Evolutionary conservation across 1,140 invertebrate genomes (phyloP), one percentile per base, ranked within the genome.

Genomic region (Goniozus legneri): DNA sequence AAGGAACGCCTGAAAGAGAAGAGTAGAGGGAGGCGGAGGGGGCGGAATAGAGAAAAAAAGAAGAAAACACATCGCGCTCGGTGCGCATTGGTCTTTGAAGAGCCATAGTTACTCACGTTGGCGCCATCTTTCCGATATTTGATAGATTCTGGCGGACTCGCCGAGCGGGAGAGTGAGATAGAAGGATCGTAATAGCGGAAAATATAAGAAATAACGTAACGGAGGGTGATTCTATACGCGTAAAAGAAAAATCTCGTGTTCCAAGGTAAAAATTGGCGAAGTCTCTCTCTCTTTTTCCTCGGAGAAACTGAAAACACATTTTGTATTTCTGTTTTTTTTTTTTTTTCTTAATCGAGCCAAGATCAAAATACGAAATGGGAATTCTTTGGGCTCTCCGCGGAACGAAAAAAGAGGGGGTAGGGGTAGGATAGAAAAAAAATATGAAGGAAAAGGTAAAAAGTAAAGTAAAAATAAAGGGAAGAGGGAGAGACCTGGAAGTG

Each of bases 81-180:
- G 34, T 32, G 22, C 19, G 50, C 18, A 40, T 43, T 41, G 31
- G 33, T 18, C 42, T 54, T 56, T 58, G 45, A 49, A 44, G 33
- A 57, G 21, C 33, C 22, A 30, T 27, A 45, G 54, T 51, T 48
- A 57, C 50, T 49, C 44, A 49, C 56, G 45, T 57, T 57, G 30
- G 32, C 54, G 45, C 31, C 34, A 47, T 53, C 38, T 49, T 58
- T 45, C 39, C 44, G 41, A 56, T 56, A 58, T 58, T 57, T 56
- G 55, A 54, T 39, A 42, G 54, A 57, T 57, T 57, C n/a, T n/a
- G n/a, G n/a, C n/a, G n/a, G n/a, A 16, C 27, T 27, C 20, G 16
- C 12, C 18, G 8, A 22, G 18, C 16, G 8, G 13, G 40, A 19
- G 30, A 13, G 40, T 16, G 42, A 30, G 30, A 34, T 33, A 35